Evolutionary conservation across 2,797 vertebrate genomes (phyloP).

Genomic region (Phylloscopus collybita): DNA sequence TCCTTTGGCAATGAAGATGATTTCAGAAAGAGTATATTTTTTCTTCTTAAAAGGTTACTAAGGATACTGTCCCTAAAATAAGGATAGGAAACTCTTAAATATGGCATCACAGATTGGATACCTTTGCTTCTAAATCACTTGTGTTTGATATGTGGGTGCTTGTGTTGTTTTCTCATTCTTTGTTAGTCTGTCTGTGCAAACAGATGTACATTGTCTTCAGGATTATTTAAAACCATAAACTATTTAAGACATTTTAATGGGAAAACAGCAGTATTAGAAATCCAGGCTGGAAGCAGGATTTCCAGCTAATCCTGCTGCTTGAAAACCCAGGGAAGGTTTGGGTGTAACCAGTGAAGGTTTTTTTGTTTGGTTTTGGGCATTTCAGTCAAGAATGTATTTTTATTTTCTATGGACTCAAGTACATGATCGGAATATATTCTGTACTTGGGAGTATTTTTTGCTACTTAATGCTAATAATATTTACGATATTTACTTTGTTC

Average conservation of each 20-base stretch:
- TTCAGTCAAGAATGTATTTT: background rate
- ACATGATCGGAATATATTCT: background rate
- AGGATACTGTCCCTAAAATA: background rate
- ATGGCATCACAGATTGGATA: background rate
- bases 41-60: background rate
- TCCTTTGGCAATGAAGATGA: background rate
- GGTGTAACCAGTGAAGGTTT: background rate
- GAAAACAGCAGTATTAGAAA: background rate
- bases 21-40: background rate
- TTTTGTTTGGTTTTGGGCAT: background rate
- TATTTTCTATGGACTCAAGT: background rate
- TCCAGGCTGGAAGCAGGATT: background rate
- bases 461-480: background rate
- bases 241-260: background rate
- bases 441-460: background rate
- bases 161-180: background rate
- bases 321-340: background rate
- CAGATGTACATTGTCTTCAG: background rate
- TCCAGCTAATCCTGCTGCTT: background rate
- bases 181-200: background rate
- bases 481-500: background rate
- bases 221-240: conserved; percentile 34
- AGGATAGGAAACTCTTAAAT: background rate
- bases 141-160: background rate
- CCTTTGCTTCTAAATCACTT: conserved; percentile 1